Base-by-base conservation (phyloP, 2,797 vertebrate genomes). In the Chloroceryle inda region DNA sequence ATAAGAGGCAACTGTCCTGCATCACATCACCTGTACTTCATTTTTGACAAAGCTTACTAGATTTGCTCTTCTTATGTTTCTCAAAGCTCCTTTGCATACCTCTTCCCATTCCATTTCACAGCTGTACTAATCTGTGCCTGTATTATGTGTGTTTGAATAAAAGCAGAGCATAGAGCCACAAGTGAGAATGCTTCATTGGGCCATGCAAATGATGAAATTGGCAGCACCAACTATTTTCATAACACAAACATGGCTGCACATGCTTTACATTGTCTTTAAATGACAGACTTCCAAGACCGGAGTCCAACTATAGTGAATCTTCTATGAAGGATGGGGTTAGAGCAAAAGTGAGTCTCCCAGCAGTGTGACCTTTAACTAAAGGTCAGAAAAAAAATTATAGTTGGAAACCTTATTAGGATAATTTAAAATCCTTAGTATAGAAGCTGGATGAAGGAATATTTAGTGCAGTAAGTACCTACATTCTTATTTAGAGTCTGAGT, bases 351-450 rank as follows among this genome's bases (percentile, higher is more conserved):
- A 93, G 38, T 73, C 75, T 85, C 42, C 66, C 33, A 55, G 85
- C 37, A 85, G 40, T 56, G 18, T 58, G 75, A 31, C 72, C 91
- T 91, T 95, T 76, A 91, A 47, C 35, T 89, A 94, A 95, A 93
- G 78, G 58, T 93, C 89, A 93, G 71, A 52, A 68, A 52, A 67
- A 83, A 92, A 75, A 52, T 16, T 64, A 7, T 69, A 88, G 80
- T 44, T 87, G 78, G 78, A 83, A 94, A 52, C n/a, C 84, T 88
- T 75, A 80, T 77, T 64, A 88, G 24, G 29, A 49, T 45, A 62
- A 88, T 72, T 95, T 52, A 53, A 85, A 94, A 62, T 55, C 29
- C 35, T 83, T 14, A 59, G 31, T 7, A 35, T 21, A 71, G 81
- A 27, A 56, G 82, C 44, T 37, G 88, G 47, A 13, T 71, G 59